These are phyloP conservation scores for Poeciliopsis turrubarensis DNA, from an alignment of 2,113 vertebrate species.

Conservation along the genomic window DNA sequence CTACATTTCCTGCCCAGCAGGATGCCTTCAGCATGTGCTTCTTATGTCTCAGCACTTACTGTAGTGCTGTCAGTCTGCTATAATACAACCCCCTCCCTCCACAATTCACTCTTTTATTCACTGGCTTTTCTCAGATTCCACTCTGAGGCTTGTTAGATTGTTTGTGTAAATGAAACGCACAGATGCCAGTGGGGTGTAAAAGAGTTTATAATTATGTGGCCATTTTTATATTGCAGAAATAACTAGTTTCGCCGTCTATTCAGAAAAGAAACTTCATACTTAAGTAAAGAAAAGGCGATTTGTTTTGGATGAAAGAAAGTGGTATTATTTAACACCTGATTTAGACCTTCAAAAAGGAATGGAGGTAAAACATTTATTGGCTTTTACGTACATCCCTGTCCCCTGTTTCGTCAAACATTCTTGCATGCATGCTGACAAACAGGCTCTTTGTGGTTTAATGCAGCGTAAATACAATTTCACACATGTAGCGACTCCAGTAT, in stretches of 20 bases:
- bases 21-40: conserved; percentile 85
- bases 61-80: conserved; percentile 79
- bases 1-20: conserved; percentile 95
- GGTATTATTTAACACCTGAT: not conserved
- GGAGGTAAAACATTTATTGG: conserved; percentile 65
- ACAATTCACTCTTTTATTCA: conserved; percentile 38
- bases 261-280: conserved; percentile 4
- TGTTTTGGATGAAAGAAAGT: not conserved
- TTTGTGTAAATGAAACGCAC: conserved; percentile 60
- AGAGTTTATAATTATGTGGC: conserved; percentile 17
- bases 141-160: conserved; percentile 39
- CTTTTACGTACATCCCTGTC: conserved; percentile 48
- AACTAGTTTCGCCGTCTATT: not conserved
- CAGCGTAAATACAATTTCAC: conserved; percentile 77
- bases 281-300: not conserved
- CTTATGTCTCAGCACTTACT: conserved; percentile 76
- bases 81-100: conserved; percentile 60
- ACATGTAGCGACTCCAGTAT: conserved; percentile 64
- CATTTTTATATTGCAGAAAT: conserved; percentile 37
- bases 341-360: conserved; percentile 15
- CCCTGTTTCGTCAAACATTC: conserved; percentile 31
- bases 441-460: conserved; percentile 56
- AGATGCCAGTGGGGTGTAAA: conserved; percentile 22
- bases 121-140: conserved; percentile 39
- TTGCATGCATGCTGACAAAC: conserved; percentile 42